Conservation (phyloP, 2,797 vertebrate species). For the Chiloscyllium punctatum region DNA sequence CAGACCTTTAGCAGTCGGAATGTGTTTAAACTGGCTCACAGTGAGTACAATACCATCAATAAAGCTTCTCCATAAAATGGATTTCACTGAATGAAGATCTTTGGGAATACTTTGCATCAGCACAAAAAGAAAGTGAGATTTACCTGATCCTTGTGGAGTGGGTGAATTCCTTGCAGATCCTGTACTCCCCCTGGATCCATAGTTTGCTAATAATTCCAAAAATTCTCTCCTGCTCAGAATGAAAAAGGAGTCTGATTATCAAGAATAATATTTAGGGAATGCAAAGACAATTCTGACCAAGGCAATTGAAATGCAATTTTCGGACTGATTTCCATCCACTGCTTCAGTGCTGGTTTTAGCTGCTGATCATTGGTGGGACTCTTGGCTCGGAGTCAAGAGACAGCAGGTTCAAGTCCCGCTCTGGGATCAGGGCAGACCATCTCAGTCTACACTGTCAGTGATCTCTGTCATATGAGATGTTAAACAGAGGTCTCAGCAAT, state of each 20-base stretch:
- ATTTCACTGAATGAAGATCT: not conserved
- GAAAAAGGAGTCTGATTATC: not conserved
- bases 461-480: not conserved
- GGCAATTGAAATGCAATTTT: not conserved
- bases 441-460: not conserved
- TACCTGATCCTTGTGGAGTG: conserved; percentile 59
- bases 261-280: not conserved
- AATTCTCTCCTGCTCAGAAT: conserved; percentile 71
- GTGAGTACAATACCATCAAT: not conserved
- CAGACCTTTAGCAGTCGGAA: not conserved
- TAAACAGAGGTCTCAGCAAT: not conserved
- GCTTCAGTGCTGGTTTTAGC: not conserved
- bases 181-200: conserved; percentile 72
- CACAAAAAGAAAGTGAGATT: conserved; percentile 41
- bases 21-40: not conserved
- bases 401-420: not conserved
- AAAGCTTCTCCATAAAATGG: not conserved
- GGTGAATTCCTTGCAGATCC: conserved; percentile 76
- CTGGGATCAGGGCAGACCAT: too few relatives aligned
- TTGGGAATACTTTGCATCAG: not conserved
- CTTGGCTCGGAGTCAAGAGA: not conserved
- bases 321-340: not conserved
- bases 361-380: not conserved
- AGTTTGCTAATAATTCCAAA: conserved; percentile 77
- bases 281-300: not conserved